Base-by-base conservation (phyloP, 2,888 invertebrate species). In the Dynastes grantii region DNA sequence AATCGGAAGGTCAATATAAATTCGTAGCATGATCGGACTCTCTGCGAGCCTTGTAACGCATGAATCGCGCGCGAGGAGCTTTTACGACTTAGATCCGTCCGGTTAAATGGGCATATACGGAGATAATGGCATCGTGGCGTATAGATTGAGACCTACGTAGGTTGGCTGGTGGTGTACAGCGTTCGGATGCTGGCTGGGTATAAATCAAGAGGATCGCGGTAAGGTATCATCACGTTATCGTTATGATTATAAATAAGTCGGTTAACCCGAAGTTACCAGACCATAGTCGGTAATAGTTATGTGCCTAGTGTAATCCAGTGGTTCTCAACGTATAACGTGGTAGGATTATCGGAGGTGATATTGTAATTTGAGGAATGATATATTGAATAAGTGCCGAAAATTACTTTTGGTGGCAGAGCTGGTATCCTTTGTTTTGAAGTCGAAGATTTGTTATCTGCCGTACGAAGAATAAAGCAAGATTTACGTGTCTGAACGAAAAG, bases 191-290 rank as follows among this genome's bases (percentile, higher is more conserved):
- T 11, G 32, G 63, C 29, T 13, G 63, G 29, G 63, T 29, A 63
- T 63, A 63, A 63, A 63, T 63, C 63, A 63, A 29, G 63, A 13
- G 29, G 29, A 63, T 63, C 63, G n/a, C 63, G 63, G 63, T 63
- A 63, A 63, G 63, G 63, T 63, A 63, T 63, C 63, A 63, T 63
- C 63, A 63, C 63, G 63, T 63, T 63, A 63, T 63, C 63, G 63
- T 63, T 63, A 63, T 63, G 63, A 63, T 63, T 63, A 63, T 29
- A 63, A 63, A 63, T 63, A 63, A 63, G 37, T 63, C 63, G 63
- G 63, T 63, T 63, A 63, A 63, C 63, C 32, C 63, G 63, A 29
- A 63, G 29, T 63, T 63, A 63, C 63, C 29, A 11, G 32, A 63
- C 63, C 11, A 55, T 55, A 55, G 55, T n/a, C 55, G 55, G 55